Evolutionary conservation across 2,797 vertebrate genomes (phyloP), one percentile per base, ranked within the genome.

Genomic region (Anguilla obscura): DNA sequence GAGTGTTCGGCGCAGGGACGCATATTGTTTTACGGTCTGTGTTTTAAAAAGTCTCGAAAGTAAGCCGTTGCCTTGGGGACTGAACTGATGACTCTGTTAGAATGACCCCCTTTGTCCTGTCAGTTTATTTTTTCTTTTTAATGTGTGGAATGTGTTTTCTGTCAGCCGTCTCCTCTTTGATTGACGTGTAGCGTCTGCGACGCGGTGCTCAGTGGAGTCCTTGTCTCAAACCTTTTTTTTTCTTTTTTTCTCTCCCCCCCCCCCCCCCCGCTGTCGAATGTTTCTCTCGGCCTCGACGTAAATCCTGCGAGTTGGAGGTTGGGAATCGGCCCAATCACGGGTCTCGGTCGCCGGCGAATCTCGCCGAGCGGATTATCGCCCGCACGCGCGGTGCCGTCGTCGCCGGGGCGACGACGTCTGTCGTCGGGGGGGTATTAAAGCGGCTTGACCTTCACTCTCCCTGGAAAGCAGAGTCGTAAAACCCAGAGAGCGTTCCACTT

Each of bases 271-370:
- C 50, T 52, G 24, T n/a, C 24, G 33, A 82, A 50, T 50, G 40
- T 82, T 82, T 82, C 45, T 82, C 21, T 82, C 50, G 21, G 45
- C 79, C 79, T 50, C n/a, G 24, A 82, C 21, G 6, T 82, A 82
- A 82, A 27, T 82, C 79, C 45, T 6, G 21, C 24, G n/a, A n/a
- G 40, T n/a, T 82, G 79, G 18, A 82, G 40, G 79, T 1, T n/a
- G 79, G 79, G 21, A 82, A n/a, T 50, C 21, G 16, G 18, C 6
- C 36, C 6, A 21, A 48, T 82, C 18, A 10, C 40, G n/a, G 45
- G 50, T 82, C 45, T 82, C 16, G 21, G 79, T 82, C 79, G 3
- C 8, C 1, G 24, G 40, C 24, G 7, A 45, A 8, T 50, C 21
- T n/a, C 50, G 21, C 40, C 0, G 40, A 12, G 27, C 79, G 50